A percentile compares a stretch with the other conserved stretches of the same genome.
Evolutionary conservation across 30 jellyfish, hydroid and myxozoan genomes (phyloP).

Genomic region (Phacellophora camtschatica): DNA sequence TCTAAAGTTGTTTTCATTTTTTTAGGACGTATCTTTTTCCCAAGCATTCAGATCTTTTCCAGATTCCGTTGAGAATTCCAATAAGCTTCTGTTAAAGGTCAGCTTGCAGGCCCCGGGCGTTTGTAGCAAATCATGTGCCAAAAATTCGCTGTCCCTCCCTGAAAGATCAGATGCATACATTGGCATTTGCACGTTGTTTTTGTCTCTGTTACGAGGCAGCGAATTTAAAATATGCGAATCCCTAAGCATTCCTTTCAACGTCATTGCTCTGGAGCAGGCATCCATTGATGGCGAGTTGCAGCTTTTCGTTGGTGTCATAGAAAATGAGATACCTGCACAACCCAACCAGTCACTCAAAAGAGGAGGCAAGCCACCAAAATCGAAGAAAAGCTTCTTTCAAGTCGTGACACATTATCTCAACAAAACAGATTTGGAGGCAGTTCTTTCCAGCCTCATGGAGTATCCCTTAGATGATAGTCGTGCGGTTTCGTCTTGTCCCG

Average conservation of each 20-base stretch:
- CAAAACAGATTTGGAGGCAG: slow-evolving; percentile 32
- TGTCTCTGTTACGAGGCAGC: slow-evolving; percentile 41
- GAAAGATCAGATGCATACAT: slow-evolving; percentile 72
- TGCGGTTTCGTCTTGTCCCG: slow-evolving; percentile 23
- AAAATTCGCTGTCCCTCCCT: slow-evolving; percentile 35
- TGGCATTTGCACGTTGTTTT: slow-evolving; percentile 58
- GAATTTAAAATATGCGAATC: slow-evolving; percentile 15
- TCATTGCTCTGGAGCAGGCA: slow-evolving; percentile 62
- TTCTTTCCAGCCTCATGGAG: slow-evolving; percentile 17
- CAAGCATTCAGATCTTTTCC: slow-evolving; percentile 43
- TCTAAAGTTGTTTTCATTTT: not conserved
- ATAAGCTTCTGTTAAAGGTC: slow-evolving; percentile 22
- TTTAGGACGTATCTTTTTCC: slow-evolving; percentile 38
- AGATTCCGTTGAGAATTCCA: not conserved
- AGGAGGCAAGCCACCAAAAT: slow-evolving; percentile 63
- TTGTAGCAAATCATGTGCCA: slow-evolving; percentile 48
- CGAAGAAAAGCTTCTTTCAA: slow-evolving; percentile 36
- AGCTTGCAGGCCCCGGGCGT: slow-evolving; percentile 56
- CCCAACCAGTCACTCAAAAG: not conserved
- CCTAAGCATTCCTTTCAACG: slow-evolving; percentile 60
- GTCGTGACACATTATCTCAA: slow-evolving; percentile 40
- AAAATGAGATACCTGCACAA: slow-evolving; percentile 29
- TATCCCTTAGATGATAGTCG: not conserved
- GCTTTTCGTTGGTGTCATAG: slow-evolving; percentile 51
- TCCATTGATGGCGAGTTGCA: slow-evolving; percentile 60